A percentile compares a stretch with the other conserved stretches of the same genome.
phyloP scores from a whole-genome alignment of 2,888 invertebrate species.

The Selenia dentaria region DNA sequence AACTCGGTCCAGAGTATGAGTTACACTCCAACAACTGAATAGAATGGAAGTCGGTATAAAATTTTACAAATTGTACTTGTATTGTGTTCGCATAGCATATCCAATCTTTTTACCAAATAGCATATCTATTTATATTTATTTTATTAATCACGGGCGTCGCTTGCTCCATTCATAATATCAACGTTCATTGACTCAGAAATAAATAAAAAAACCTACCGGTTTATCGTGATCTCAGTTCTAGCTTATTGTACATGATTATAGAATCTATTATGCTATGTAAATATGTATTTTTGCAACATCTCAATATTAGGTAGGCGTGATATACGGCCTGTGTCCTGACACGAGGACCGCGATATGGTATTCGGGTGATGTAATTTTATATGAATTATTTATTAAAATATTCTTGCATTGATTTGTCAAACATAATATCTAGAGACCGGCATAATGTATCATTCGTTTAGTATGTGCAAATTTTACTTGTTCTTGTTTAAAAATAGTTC shows the following conservation, averaged over 20 bases:
- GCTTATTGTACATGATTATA: conserved; percentile 21
- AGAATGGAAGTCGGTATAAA: too few relatives aligned
- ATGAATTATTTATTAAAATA: conserved; percentile 31
- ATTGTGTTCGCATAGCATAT: too few relatives aligned
- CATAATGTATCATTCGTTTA: conserved; percentile 10
- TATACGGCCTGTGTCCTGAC: conserved; percentile 43
- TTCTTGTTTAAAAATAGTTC: too few relatives aligned
- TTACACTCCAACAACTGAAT: too few relatives aligned
- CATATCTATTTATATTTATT: too few relatives aligned
- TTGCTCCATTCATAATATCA: conserved; percentile 11
- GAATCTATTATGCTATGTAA: conserved; percentile 48
- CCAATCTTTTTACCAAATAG: too few relatives aligned
- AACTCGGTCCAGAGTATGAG: too few relatives aligned
- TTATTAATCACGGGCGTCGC: too few relatives aligned
- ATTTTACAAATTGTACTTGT: too few relatives aligned
- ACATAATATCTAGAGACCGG: conserved; percentile 19
- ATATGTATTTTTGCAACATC: conserved; percentile 59
- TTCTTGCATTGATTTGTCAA: conserved; percentile 27
- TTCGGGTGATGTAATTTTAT: conserved; percentile 36
- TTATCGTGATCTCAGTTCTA: conserved; percentile 7
- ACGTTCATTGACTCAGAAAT: conserved; percentile 14
- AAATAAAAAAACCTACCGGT: conserved; percentile 10
- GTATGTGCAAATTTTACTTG: conserved; percentile 23
- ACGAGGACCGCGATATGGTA: conserved; percentile 31
- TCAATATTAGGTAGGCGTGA: conserved; percentile 51